Evolutionary conservation across 2,797 vertebrate species (phyloP).

Genomic region (Schizothorax lantsangensis): DNA sequence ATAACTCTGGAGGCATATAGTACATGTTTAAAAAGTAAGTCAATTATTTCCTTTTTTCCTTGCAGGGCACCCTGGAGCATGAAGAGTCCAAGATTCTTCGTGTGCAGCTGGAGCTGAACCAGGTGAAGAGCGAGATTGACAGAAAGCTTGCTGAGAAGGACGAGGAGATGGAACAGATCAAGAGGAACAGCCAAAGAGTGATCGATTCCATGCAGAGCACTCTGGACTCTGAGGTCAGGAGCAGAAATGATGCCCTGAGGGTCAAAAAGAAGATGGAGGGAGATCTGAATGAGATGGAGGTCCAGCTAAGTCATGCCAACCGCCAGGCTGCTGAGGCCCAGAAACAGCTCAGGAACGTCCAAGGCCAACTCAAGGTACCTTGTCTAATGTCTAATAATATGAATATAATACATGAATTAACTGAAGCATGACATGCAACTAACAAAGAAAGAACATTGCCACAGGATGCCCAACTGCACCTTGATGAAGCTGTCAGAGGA

Average conservation of each 20-base stretch:
- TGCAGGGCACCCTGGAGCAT: constrained; percentile 73
- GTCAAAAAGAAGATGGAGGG: constrained; percentile 83
- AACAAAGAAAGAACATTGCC: no score
- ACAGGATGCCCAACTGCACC: background rate
- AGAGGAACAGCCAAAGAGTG: constrained; percentile 55
- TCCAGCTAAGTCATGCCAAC: constrained; percentile 81
- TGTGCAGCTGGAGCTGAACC: constrained; percentile 77
- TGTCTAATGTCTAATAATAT: no score
- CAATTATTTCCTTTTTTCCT: no score
- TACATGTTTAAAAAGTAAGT: no score
- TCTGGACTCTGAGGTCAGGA: constrained; percentile 75
- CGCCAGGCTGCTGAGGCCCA: constrained; percentile 73
- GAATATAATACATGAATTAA: no score
- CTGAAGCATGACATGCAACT: no score
- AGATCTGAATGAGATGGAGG: constrained; percentile 80
- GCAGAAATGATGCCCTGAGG: constrained; percentile 76
- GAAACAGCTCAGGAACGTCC: constrained; percentile 58
- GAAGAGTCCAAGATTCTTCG: constrained; percentile 78
- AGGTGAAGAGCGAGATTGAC: constrained; percentile 77
- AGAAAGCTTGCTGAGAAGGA: constrained; percentile 78
- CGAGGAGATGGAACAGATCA: constrained; percentile 78
- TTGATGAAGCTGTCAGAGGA: constrained; percentile 77
- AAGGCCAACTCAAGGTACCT: constrained; percentile 71
- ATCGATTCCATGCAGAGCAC: constrained; percentile 72
- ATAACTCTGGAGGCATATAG: no score